A percentile compares a stretch with the other conserved stretches of the same genome.
Evolutionary conservation across 2,888 invertebrate genomes (phyloP).

Genomic region (Dicyrtomina minuta): DNA sequence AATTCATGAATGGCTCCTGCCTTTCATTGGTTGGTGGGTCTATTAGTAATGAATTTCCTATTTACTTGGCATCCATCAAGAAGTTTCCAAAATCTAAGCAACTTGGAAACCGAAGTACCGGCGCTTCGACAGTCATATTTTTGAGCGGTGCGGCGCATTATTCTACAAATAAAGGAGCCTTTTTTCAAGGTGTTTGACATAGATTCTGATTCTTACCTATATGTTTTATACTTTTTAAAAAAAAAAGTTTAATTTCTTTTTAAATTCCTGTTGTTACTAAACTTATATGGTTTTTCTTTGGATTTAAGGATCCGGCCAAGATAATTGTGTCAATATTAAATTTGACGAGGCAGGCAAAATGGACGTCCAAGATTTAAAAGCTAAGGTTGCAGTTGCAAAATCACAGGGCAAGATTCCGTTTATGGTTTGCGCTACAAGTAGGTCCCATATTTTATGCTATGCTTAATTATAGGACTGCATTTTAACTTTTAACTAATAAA

Average conservation of each 20-base stretch:
- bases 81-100: background rate
- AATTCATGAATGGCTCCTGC: constrained; percentile 1
- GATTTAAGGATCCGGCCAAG: constrained; percentile 3
- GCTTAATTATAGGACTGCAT: no score
- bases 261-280: background rate
- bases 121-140: background rate
- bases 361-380: constrained; percentile 9
- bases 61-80: constrained; percentile 2
- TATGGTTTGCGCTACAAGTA: constrained; percentile 26
- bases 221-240: no score
- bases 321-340: background rate
- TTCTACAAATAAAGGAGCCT: background rate
- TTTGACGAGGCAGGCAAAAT: background rate
- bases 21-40: constrained; percentile 7
- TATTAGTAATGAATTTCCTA: background rate
- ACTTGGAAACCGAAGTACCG: background rate
- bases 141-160: no score
- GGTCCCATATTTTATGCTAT: no score
- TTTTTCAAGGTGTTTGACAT: constrained; percentile 10
- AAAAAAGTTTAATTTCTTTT: background rate
- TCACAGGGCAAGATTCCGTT: constrained; percentile 15
- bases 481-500: no score
- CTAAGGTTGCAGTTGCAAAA: constrained; percentile 3
- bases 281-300: no score
- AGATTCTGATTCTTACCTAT: background rate